Evolutionary conservation across 2,888 invertebrate genomes (phyloP).

Genomic region (Syrista parreyssii): DNA sequence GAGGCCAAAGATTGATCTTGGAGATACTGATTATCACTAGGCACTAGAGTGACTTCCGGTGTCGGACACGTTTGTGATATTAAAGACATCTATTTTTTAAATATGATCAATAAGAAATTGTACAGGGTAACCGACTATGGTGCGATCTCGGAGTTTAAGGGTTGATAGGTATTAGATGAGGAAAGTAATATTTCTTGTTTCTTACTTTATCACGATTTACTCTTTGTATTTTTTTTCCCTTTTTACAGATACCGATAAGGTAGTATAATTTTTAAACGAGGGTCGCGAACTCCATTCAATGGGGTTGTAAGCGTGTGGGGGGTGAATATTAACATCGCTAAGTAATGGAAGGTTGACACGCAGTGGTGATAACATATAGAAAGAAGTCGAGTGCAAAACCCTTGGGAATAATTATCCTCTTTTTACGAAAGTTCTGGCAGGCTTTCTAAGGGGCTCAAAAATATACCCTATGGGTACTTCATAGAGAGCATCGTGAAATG

Average conservation of each 20-base stretch:
- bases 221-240: not conserved
- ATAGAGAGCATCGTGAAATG: constrained; percentile 18
- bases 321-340: not conserved
- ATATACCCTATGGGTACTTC: constrained; percentile 9
- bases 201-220: not conserved
- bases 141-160: not conserved
- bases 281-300: not conserved
- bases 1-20: not conserved
- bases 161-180: not conserved
- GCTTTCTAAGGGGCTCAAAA: constrained; percentile 15
- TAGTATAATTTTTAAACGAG: not conserved
- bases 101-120: not conserved
- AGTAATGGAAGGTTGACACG: constrained; percentile 1
- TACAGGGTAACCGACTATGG: not conserved
- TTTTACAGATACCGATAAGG: not conserved
- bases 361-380: not conserved
- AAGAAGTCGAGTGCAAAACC: constrained; percentile 1
- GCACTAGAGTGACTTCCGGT: not conserved
- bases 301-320: not conserved
- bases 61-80: not conserved
- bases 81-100: not conserved
- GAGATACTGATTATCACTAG: not conserved
- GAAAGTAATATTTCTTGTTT: not conserved
- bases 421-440: constrained; percentile 11
- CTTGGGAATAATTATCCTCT: constrained; percentile 1